phyloP scores from a whole-genome alignment of 1,140 invertebrate genomes.

The Homarus americanus region DNA sequence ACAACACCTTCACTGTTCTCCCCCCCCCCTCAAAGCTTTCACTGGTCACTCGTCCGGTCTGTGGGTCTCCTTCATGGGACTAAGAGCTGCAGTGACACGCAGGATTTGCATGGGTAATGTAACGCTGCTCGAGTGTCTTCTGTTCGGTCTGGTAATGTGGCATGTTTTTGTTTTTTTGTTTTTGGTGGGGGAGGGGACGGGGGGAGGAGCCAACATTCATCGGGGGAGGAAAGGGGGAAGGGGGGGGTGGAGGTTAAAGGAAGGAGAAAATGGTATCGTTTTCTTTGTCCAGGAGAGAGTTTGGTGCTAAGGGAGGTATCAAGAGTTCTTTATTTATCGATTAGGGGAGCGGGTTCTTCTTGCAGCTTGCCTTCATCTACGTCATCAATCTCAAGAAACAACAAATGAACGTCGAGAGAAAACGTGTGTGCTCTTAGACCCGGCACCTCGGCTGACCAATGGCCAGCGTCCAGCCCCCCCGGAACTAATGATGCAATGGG shows the following conservation, averaged over 20 bases:
- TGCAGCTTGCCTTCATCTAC: constrained; percentile 20
- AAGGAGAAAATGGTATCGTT: neutral
- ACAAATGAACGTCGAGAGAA: constrained; percentile 31
- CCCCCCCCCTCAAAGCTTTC: constrained; percentile 1
- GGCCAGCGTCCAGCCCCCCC: constrained; percentile 53
- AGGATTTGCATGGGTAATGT: constrained; percentile 62
- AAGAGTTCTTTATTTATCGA: constrained; percentile 46
- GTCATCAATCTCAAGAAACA: constrained; percentile 40
- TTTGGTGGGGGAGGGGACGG: too few species aligned
- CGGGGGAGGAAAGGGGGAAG: neutral
- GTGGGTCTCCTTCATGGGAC: constrained; percentile 34
- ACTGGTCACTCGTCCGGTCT: constrained; percentile 18
- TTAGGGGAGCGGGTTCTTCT: neutral
- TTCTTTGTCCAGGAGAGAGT: neutral
- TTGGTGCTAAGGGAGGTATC: too few species aligned
- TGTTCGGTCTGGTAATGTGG: neutral
- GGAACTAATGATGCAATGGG: constrained; percentile 66
- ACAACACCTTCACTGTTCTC: constrained; percentile 53
- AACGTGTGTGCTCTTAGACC: constrained; percentile 15
- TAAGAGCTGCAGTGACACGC: constrained; percentile 53
- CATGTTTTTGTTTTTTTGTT: neutral
- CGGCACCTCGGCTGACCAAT: constrained; percentile 67
- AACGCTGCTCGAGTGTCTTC: constrained; percentile 26
- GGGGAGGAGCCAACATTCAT: neutral
- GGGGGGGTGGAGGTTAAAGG: too few species aligned